These are phyloP conservation scores for Brachylomia viminalis DNA, from an alignment of 2,888 invertebrate species.

Conservation along the genomic window DNA sequence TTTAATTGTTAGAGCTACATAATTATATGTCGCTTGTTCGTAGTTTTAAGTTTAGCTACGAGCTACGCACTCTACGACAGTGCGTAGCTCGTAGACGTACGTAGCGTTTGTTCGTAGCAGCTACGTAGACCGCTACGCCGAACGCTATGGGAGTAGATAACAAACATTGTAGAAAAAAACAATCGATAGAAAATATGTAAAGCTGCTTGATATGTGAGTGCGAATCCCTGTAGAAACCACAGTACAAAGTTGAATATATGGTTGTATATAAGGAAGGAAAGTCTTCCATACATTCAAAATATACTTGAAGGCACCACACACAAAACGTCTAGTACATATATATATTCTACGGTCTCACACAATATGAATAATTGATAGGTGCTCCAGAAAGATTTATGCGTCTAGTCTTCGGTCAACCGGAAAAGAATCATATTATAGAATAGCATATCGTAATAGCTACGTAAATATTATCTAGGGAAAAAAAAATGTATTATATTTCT, in stretches of 20 bases:
- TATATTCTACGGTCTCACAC: conserved; percentile 35
- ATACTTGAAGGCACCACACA: conserved; percentile 7
- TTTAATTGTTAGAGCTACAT: not conserved
- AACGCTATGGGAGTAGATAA: conserved; percentile 6
- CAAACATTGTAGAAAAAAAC: conserved; percentile 6
- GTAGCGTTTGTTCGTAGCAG: conserved; percentile 21
- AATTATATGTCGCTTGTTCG: conserved; percentile 1
- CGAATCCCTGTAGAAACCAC: conserved; percentile 33
- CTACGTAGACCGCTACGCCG: conserved; percentile 10
- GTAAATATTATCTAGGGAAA: conserved; percentile 3
- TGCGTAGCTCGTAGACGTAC: conserved; percentile 3
- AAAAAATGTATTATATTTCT: not conserved
- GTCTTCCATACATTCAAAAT: not conserved
- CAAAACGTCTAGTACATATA: too few relatives aligned
- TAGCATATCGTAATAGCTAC: conserved; percentile 17
- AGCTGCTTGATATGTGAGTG: conserved; percentile 33
- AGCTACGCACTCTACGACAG: not conserved
- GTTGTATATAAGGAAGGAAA: too few relatives aligned
- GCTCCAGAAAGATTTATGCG: conserved; percentile 30
- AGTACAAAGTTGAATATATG: too few relatives aligned
- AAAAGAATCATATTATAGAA: conserved; percentile 30
- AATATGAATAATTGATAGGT: conserved; percentile 48
- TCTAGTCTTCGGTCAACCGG: conserved; percentile 38
- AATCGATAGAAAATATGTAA: conserved; percentile 13
- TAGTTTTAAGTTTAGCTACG: not conserved